A percentile compares a stretch with the other conserved stretches of the same genome.
Conservation (phyloP, 2,797 vertebrate genomes). For the Poecilia velifera region DNA sequence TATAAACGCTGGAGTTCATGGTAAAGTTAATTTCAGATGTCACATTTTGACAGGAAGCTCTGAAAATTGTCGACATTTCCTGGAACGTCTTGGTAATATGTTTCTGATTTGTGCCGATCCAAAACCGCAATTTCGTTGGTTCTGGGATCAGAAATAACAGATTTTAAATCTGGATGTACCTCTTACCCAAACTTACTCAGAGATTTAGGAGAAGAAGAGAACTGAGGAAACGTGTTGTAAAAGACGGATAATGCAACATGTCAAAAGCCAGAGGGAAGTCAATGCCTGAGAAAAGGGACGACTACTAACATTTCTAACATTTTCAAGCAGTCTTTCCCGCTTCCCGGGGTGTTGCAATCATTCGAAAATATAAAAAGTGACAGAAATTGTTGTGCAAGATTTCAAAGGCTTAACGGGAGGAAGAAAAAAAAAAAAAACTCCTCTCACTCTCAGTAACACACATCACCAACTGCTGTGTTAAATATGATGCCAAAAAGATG, state of each 20-base stretch:
- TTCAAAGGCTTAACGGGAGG: not conserved
- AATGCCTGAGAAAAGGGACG: not conserved
- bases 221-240: not conserved
- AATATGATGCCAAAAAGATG: constrained; percentile 1
- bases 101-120: too few species aligned
- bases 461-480: not conserved
- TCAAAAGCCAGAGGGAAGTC: not conserved
- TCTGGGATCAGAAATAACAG: not conserved
- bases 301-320: not conserved
- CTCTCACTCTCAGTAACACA: not conserved
- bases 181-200: not conserved
- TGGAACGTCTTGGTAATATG: not conserved
- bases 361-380: constrained; percentile 12
- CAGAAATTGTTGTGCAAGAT: constrained; percentile 3
- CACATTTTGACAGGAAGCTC: too few species aligned
- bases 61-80: too few species aligned
- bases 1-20: too few species aligned
- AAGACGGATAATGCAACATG: not conserved
- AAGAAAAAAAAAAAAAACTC: not conserved
- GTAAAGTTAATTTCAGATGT: too few species aligned
- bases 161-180: not conserved
- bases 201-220: not conserved
- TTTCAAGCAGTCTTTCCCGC: not conserved
- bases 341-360: not conserved
- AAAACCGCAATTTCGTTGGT: not conserved